Evolutionary conservation across 2,797 vertebrate genomes (phyloP).

Genomic region (Diplodus puntazzo): DNA sequence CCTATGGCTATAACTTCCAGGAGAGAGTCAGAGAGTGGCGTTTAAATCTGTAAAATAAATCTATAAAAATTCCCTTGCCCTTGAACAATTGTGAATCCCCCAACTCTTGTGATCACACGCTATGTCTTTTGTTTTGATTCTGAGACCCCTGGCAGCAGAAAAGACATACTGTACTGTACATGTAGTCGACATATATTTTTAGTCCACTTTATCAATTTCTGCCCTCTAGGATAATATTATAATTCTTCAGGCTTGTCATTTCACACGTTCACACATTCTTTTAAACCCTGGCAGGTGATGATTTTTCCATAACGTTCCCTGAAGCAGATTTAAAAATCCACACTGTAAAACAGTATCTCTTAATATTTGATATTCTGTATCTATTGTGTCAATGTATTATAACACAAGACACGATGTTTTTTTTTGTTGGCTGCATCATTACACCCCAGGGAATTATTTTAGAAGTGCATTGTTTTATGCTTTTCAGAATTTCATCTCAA

Average conservation of each 20-base stretch:
- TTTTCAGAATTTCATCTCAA: not conserved
- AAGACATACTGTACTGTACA: not conserved
- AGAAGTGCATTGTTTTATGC: not conserved
- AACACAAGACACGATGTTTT: not conserved
- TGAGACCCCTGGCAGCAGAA: too few species aligned
- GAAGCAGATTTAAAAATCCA: not conserved
- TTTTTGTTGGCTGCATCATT: not conserved
- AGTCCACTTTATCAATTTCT: not conserved
- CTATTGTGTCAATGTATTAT: not conserved
- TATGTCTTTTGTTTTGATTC: too few species aligned
- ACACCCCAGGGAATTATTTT: not conserved
- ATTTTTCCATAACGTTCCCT: not conserved
- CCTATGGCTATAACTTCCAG: too few species aligned
- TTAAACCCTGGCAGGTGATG: not conserved
- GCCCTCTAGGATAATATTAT: not conserved
- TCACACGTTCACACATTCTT: not conserved
- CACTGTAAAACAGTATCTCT: not conserved
- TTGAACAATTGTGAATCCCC: too few species aligned
- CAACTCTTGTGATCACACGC: too few species aligned
- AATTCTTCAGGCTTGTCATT: constrained; percentile 3
- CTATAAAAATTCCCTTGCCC: too few species aligned
- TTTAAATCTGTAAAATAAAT: too few species aligned
- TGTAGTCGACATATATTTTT: constrained; percentile 8
- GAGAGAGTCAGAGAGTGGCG: too few species aligned
- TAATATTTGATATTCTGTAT: not conserved